Conservation (phyloP, 2,797 vertebrate species). For the Telmatherina bonti region DNA sequence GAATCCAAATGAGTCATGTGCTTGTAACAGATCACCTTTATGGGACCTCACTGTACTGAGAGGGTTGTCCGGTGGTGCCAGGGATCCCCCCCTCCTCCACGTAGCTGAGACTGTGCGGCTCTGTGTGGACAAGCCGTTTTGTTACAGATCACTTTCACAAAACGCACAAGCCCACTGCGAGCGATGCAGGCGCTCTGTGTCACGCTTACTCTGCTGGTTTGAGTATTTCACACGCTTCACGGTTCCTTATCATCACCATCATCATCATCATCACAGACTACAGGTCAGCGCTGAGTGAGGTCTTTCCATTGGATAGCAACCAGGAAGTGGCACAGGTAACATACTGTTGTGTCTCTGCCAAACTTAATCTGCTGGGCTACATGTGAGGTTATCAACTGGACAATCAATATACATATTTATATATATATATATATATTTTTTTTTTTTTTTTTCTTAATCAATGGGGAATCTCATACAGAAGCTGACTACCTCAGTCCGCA, state of each 20-base stretch:
- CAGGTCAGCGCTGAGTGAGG: slow-evolving; percentile 70
- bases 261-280: slow-evolving; percentile 44
- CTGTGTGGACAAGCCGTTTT: slow-evolving; percentile 28
- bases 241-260: slow-evolving; percentile 36
- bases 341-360: slow-evolving; percentile 59
- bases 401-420: slow-evolving; percentile 50
- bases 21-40: slow-evolving; percentile 72
- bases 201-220: slow-evolving; percentile 55
- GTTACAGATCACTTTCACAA: slow-evolving; percentile 48
- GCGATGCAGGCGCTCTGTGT: slow-evolving; percentile 50
- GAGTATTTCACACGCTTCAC: slow-evolving; percentile 51
- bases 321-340: slow-evolving; percentile 55
- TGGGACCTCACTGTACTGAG: slow-evolving; percentile 49
- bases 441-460: slow-evolving; percentile 40
- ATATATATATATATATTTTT: slow-evolving; percentile 27
- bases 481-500: slow-evolving; percentile 74
- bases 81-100: slow-evolving; percentile 12
- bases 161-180: slow-evolving; percentile 52
- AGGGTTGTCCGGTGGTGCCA: slow-evolving; percentile 47
- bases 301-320: slow-evolving; percentile 58
- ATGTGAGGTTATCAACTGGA: slow-evolving; percentile 68
- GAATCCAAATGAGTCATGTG: slow-evolving; percentile 72
- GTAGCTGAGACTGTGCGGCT: slow-evolving; percentile 43
- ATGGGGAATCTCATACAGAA: slow-evolving; percentile 71
- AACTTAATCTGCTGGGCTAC: slow-evolving; percentile 76